Evolutionary conservation across 2,113 vertebrate genomes (phyloP).

Genomic region (Formicarius rufipectus): DNA sequence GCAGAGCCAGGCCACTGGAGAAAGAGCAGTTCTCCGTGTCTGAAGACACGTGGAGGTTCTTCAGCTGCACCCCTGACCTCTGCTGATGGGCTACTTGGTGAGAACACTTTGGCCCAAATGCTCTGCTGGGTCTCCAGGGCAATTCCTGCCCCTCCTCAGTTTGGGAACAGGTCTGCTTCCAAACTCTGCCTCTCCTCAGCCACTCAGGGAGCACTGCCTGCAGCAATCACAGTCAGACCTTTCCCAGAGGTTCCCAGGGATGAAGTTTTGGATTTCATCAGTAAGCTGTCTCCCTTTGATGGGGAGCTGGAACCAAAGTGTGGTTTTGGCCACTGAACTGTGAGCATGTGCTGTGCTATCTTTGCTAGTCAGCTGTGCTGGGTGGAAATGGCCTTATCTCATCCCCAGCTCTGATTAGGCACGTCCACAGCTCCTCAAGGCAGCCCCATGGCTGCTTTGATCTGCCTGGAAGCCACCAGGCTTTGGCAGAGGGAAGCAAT

Average conservation of each 20-base stretch:
- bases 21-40: neutral
- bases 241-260: neutral
- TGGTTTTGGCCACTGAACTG: neutral
- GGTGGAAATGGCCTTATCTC: neutral
- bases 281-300: neutral
- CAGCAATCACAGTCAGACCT: neutral
- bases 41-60: neutral
- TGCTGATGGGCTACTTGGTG: neutral
- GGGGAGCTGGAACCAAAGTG: neutral
- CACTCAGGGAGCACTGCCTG: neutral
- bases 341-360: neutral
- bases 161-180: neutral
- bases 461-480: neutral
- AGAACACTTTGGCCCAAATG: neutral
- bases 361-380: neutral
- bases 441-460: neutral
- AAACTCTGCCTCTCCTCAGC: neutral
- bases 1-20: neutral
- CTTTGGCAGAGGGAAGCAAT: conserved; percentile 10
- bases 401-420: neutral
- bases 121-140: neutral
- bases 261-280: neutral
- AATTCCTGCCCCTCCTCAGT: neutral
- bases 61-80: neutral
- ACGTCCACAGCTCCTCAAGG: neutral